A percentile compares a stretch with the other conserved stretches of the same genome.
Evolutionary conservation across 2,797 vertebrate species (phyloP).

Genomic region (Danio albolineatus): DNA sequence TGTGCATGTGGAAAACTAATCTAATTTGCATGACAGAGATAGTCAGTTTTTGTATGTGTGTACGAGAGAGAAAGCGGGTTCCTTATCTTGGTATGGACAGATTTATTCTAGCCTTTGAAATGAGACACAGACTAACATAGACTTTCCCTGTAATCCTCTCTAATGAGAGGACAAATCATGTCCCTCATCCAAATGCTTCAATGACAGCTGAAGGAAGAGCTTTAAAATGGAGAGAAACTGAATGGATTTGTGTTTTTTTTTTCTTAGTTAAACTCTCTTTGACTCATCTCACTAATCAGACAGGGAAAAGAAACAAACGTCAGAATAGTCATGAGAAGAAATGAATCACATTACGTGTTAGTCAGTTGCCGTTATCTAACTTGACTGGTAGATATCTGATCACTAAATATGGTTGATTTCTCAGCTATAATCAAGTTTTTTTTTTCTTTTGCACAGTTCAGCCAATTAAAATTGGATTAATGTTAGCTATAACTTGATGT

Average conservation of each 20-base stretch:
- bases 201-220: constrained; percentile 24
- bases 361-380: background rate
- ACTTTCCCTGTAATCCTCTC: constrained; percentile 31
- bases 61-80: constrained; percentile 12
- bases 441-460: no score
- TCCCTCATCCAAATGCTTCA: constrained; percentile 20
- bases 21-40: constrained; percentile 27
- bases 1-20: constrained; percentile 9
- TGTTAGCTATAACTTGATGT: no score
- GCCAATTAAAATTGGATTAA: no score
- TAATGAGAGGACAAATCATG: constrained; percentile 33
- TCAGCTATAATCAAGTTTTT: no score
- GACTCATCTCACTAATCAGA: background rate
- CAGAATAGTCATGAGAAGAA: background rate
- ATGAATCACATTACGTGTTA: background rate
- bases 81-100: constrained; percentile 29
- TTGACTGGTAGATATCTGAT: no score
- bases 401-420: no score
- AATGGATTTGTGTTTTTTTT: background rate
- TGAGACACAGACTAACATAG: constrained; percentile 38
- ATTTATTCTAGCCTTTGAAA: constrained; percentile 40
- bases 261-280: background rate
- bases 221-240: background rate
- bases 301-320: background rate
- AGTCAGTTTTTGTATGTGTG: constrained; percentile 1